Percentiles rank a stretch among this genome's conserved stretches.
These are phyloP conservation scores for Tenthredo notha DNA, from an alignment of 2,888 invertebrate genomes.

Conservation along the genomic window DNA sequence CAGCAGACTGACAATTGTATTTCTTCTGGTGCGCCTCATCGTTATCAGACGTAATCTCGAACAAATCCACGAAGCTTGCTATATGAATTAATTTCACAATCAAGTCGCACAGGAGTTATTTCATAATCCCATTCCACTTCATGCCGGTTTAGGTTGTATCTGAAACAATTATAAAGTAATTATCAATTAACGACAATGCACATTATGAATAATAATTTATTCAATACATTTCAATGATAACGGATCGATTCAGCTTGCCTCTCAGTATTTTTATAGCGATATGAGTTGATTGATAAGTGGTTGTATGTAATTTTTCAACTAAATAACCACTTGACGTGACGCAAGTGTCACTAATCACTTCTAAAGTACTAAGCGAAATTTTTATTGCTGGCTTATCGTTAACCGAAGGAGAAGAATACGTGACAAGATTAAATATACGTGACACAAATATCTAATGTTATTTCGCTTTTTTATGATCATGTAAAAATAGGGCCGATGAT, in stretches of 20 bases:
- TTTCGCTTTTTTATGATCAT: neutral
- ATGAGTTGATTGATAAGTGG: neutral
- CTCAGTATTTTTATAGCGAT: neutral
- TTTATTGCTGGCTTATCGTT: neutral
- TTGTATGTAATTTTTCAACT: neutral
- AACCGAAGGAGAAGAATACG: neutral
- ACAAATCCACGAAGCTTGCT: neutral
- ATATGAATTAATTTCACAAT: neutral
- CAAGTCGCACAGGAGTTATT: neutral
- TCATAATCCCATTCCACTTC: neutral
- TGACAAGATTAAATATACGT: slow-evolving; percentile 17
- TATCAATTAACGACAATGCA: neutral
- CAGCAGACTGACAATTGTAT: neutral
- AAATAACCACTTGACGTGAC: neutral
- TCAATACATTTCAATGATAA: neutral
- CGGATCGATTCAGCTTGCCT: neutral
- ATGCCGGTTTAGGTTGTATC: neutral
- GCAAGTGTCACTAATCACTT: neutral
- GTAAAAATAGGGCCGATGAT: neutral
- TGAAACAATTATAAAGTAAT: neutral
- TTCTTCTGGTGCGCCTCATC: neutral
- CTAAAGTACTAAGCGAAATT: neutral
- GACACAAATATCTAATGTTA: neutral
- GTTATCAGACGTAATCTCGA: neutral
- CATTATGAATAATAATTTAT: neutral